These are phyloP conservation scores for Rostratula benghalensis DNA, from an alignment of 2,113 vertebrate genomes.

Conservation along the genomic window DNA sequence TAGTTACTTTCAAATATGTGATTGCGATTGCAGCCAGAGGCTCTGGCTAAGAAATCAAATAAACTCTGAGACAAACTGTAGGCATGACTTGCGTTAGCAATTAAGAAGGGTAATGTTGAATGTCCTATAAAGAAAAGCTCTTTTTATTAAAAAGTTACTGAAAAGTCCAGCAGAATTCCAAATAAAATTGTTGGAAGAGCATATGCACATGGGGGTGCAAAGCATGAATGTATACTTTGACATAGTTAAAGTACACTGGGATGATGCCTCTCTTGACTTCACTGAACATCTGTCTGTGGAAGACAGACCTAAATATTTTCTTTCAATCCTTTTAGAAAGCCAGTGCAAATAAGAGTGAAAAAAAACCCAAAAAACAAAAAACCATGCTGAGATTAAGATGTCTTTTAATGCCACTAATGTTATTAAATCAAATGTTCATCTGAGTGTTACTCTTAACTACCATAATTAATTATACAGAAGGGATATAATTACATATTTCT, in stretches of 20 bases:
- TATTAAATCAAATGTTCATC: background rate
- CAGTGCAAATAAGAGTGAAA: conserved; percentile 24
- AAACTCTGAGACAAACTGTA: background rate
- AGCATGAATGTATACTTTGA: background rate
- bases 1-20: background rate
- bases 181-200: background rate
- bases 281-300: background rate
- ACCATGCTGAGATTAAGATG: background rate
- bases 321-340: conserved; percentile 17
- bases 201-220: accelerated
- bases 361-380: background rate
- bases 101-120: background rate
- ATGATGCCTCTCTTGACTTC: background rate
- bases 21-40: background rate
- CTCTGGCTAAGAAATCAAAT: background rate
- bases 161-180: background rate
- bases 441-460: background rate
- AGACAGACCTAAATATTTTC: background rate
- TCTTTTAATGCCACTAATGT: background rate
- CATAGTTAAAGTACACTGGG: background rate
- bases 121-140: background rate
- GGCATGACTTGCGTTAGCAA: background rate
- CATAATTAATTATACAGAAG: background rate
- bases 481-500: background rate
- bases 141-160: background rate